Conservation (phyloP, 2,888 invertebrate species). For the Kryphioiulus occultus region DNA sequence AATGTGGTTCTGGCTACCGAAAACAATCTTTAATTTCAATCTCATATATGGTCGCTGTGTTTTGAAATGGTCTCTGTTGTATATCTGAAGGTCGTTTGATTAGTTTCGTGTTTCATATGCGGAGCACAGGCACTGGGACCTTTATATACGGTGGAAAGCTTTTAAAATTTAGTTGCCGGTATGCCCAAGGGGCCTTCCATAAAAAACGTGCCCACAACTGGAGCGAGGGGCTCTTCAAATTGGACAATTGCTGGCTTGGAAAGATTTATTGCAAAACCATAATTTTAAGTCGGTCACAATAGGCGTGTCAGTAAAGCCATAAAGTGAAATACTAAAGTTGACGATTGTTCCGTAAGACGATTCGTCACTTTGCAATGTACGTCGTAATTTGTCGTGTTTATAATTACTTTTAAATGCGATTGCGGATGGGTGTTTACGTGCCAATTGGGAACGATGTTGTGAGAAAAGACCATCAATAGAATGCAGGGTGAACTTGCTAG, state of each 20-base stretch:
- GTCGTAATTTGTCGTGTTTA: no score
- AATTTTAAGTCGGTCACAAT: no score
- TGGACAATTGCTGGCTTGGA: neutral
- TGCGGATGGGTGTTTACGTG: no score
- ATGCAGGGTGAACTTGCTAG: no score
- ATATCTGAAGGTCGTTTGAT: neutral
- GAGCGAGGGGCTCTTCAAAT: neutral
- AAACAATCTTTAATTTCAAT: constrained; percentile 41
- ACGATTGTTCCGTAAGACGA: no score
- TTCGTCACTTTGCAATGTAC: no score
- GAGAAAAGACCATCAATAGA: no score
- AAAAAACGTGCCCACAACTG: neutral
- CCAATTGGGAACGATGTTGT: no score
- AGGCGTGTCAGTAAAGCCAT: no score
- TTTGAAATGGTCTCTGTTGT: neutral
- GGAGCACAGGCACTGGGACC: neutral
- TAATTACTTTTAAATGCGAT: no score
- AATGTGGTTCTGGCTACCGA: neutral
- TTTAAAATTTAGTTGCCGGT: neutral
- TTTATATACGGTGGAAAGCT: neutral
- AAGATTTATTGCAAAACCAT: neutral
- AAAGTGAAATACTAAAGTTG: no score
- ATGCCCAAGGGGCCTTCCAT: neutral
- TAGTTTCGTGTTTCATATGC: neutral
- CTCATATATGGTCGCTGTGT: neutral